Evolutionary conservation across 1,140 invertebrate species (phyloP).

Genomic region (Diorhabda elongata): DNA sequence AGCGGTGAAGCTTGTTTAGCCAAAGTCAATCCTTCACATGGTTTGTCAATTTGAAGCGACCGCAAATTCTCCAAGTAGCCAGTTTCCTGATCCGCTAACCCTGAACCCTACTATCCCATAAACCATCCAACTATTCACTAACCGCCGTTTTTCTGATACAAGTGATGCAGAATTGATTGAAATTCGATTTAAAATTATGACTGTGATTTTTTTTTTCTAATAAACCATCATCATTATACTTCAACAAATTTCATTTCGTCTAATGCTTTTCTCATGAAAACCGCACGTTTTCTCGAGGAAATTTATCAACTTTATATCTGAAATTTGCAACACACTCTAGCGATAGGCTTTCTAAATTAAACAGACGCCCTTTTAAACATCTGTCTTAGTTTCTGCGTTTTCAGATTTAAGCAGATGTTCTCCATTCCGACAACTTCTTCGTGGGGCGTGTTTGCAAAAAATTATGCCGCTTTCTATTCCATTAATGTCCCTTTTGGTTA

Average conservation of each 20-base stretch:
- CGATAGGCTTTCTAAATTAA: constrained; percentile 2
- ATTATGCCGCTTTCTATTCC: background rate
- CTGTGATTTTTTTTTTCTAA: no score
- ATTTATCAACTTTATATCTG: background rate
- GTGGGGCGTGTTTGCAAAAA: background rate
- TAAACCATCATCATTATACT: no score
- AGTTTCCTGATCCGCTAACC: background rate
- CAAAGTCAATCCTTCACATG: background rate
- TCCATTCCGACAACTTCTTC: constrained; percentile 1
- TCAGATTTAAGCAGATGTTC: background rate
- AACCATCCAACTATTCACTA: no score
- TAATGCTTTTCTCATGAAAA: no score
- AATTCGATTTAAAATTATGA: no score
- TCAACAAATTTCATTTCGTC: no score
- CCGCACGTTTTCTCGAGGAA: background rate
- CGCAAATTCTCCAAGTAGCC: constrained; percentile 7
- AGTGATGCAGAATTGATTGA: no score
- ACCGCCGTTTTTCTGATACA: no score
- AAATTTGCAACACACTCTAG: constrained; percentile 2
- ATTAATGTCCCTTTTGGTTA: background rate
- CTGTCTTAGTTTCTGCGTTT: background rate
- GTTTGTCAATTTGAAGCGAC: constrained; percentile 2
- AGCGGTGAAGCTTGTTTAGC: constrained; percentile 2
- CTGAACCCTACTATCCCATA: no score
- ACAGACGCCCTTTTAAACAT: background rate